A percentile compares a stretch with the other conserved stretches of the same genome.
phyloP scores from a whole-genome alignment of 2,888 invertebrate genomes.

The Hybos culiciformis region DNA sequence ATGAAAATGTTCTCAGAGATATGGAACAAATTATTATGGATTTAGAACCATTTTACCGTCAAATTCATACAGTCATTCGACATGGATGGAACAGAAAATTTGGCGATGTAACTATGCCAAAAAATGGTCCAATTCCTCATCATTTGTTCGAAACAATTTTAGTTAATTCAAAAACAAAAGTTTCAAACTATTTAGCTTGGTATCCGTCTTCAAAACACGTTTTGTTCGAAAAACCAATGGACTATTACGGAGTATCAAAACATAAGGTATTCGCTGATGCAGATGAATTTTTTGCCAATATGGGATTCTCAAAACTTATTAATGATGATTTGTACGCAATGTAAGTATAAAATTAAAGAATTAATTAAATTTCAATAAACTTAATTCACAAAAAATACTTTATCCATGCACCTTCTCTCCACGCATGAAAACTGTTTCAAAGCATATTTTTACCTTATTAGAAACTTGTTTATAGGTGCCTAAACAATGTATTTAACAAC shows the following conservation, averaged over 20 bases:
- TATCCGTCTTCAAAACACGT: conserved; percentile 52
- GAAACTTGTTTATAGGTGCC: too few species aligned
- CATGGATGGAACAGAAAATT: conserved; percentile 50
- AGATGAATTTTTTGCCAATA: conserved; percentile 4
- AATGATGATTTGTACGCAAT: too few species aligned
- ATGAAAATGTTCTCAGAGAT: conserved; percentile 47
- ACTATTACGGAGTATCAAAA: neutral
- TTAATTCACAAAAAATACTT: too few species aligned
- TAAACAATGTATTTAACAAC: too few species aligned
- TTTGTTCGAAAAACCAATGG: conserved; percentile 38
- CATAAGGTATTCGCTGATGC: neutral
- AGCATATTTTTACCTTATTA: too few species aligned
- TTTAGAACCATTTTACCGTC: conserved; percentile 59
- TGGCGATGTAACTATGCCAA: conserved; percentile 46
- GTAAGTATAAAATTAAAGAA: too few species aligned
- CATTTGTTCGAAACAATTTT: conserved; percentile 46
- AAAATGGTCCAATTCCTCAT: conserved; percentile 54
- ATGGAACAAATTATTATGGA: conserved; percentile 53
- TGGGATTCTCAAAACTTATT: too few species aligned
- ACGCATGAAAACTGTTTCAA: too few species aligned
- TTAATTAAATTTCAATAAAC: too few species aligned
- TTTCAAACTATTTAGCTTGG: conserved; percentile 34
- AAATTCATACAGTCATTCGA: conserved; percentile 66
- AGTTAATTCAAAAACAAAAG: conserved; percentile 15
- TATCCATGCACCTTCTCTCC: too few species aligned